These are phyloP conservation scores for Cheilosia pagana DNA, from an alignment of 2,888 invertebrate genomes.

Conservation along the genomic window DNA sequence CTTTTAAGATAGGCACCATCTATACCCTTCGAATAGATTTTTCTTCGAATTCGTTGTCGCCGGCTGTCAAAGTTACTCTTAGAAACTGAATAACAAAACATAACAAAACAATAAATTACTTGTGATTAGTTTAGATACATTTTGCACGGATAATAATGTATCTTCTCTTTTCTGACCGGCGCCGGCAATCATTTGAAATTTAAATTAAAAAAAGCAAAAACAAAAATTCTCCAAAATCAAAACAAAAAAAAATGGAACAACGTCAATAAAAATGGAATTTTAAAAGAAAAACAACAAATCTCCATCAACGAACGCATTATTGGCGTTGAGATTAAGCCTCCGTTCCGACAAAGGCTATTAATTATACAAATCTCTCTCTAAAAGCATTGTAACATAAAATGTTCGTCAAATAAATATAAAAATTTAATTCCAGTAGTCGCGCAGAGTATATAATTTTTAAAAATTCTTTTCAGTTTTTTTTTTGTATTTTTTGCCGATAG, in stretches of 20 bases:
- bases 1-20: background rate
- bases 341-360: conserved; percentile 70
- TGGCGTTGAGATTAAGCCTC: conserved; percentile 48
- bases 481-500: conserved; percentile 33
- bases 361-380: conserved; percentile 72
- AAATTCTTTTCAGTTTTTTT: background rate
- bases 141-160: conserved; percentile 31
- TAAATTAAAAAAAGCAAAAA: conserved; percentile 21
- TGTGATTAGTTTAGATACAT: conserved; percentile 39
- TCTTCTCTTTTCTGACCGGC: conserved; percentile 31
- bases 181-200: conserved; percentile 68
- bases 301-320: conserved; percentile 61
- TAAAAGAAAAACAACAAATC: conserved; percentile 64
- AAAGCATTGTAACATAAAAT: conserved; percentile 74
- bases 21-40: background rate
- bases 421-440: conserved; percentile 74
- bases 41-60: conserved; percentile 2
- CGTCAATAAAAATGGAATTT: conserved; percentile 16
- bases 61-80: background rate
- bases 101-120: conserved; percentile 42
- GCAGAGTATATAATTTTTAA: conserved; percentile 39
- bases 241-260: too few relatives aligned
- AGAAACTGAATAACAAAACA: background rate
- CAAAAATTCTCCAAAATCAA: background rate
- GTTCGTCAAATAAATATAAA: conserved; percentile 73